These are phyloP conservation scores for Macrosiphum euphorbiae DNA, from an alignment of 2,888 invertebrate species.

Conservation along the genomic window DNA sequence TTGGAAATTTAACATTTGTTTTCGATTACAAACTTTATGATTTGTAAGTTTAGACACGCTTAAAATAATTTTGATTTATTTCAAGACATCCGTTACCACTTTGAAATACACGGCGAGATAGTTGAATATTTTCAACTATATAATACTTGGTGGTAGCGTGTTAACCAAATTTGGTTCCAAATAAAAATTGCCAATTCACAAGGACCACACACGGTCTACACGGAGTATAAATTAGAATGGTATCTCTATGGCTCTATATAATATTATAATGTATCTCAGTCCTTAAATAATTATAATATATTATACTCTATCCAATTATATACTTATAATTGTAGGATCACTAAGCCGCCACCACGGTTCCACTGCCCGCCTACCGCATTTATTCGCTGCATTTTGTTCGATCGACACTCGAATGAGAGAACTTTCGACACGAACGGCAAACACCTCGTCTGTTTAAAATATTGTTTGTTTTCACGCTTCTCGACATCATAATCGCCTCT, in stretches of 20 bases:
- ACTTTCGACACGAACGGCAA: background rate
- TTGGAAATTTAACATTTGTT: background rate
- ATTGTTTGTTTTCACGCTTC: background rate
- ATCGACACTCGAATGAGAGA: background rate
- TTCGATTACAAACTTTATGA: background rate
- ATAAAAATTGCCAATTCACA: background rate
- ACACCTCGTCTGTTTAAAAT: background rate
- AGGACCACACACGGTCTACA: background rate
- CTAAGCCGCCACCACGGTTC: background rate
- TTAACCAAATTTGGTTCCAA: background rate
- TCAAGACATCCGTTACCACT: background rate
- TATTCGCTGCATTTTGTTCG: background rate
- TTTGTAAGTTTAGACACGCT: background rate
- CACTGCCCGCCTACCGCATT: background rate
- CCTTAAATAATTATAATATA: background rate
- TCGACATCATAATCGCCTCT: slow-evolving; percentile 19
- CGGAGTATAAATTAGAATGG: background rate
- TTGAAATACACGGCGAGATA: background rate
- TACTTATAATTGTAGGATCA: background rate
- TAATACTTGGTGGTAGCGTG: background rate
- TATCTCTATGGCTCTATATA: background rate
- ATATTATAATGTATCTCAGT: background rate
- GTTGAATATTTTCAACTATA: background rate
- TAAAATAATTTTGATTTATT: background rate
- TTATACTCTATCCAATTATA: background rate